Evolutionary conservation across 2,113 vertebrate species (phyloP).

Genomic region (Condylura cristata): DNA sequence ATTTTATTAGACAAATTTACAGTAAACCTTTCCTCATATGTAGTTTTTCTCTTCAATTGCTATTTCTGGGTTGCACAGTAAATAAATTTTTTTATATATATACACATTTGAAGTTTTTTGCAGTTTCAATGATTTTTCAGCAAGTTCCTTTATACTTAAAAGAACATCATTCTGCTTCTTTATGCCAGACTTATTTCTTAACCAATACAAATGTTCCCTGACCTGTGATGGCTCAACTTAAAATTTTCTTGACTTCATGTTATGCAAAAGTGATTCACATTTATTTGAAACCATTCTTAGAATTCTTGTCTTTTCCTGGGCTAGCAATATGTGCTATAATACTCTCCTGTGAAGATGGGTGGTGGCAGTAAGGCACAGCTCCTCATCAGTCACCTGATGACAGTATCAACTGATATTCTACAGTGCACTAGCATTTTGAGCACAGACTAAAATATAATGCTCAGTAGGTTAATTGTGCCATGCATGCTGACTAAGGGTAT

Average conservation of each 20-base stretch:
- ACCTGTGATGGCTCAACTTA: background rate
- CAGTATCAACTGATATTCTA: background rate
- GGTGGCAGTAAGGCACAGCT: background rate
- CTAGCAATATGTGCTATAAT: background rate
- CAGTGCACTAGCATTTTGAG: background rate
- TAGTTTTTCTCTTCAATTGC: slow-evolving; percentile 7
- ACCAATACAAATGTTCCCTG: background rate
- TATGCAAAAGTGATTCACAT: background rate
- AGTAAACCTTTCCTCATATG: background rate
- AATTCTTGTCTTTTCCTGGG: background rate
- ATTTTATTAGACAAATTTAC: slow-evolving; percentile 33
- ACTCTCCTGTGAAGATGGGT: background rate
- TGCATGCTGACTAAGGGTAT: background rate
- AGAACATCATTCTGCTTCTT: slow-evolving; percentile 12
- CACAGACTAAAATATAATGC: background rate
- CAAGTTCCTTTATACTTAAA: background rate
- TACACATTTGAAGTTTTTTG: background rate
- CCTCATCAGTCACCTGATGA: background rate
- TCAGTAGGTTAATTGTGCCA: background rate
- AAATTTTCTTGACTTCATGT: background rate
- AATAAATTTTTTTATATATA: background rate
- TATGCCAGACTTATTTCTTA: background rate
- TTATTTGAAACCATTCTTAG: background rate
- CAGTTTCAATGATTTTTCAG: background rate
- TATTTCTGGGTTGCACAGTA: background rate